Evolutionary conservation across 2,797 vertebrate species (phyloP), one percentile per base, ranked within the genome.

Genomic region (Alca torda): DNA sequence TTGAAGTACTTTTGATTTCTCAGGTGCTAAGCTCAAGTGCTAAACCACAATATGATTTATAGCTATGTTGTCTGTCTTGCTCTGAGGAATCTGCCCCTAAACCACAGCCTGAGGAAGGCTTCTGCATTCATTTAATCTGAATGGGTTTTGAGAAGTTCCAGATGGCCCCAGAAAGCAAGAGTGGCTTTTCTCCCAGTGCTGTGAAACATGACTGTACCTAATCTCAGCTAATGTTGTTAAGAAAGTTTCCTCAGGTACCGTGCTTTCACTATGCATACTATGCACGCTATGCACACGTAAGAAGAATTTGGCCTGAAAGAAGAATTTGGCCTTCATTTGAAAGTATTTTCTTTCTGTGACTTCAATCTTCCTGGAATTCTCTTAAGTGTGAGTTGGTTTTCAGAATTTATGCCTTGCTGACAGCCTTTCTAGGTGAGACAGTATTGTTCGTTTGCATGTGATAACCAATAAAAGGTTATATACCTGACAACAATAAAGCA

Each of bases 131-230:
- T 53, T 90, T 80, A 74, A 57, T 57, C 16, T 80, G 28, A 76
- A 39, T n/a, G 26, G 10, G 9, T 54, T 85, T 72, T 81, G 53
- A 91, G 39, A 92, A 53, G 11, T 64, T 84, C 53, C 65, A 60
- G 35, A 33, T 64, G 48, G 9, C 45, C n/a, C 14, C n/a, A 68
- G 48, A 56, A 64, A 56, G 8, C 4, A 63, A 51, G 10, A 77
- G 6, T 18, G 10, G 13, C 21, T 84, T 78, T 10, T 75, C 1
- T 33, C 4, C 4, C 8, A 28, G 0, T 41, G 1, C 26, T 35
- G 6, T 39, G 50, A 93, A 89, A 45, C 3, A 30, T 39, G n/a
- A 64, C 28, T 64, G 11, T 33, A 33, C 15, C 45, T 64, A 51
- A 60, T 35, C 25, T 68, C 50, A 64, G 9, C 3, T 72, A 75